Evolutionary conservation across 2,888 invertebrate species (phyloP), one percentile per base, ranked within the genome.

Genomic region (Drosophila longiperda): DNA sequence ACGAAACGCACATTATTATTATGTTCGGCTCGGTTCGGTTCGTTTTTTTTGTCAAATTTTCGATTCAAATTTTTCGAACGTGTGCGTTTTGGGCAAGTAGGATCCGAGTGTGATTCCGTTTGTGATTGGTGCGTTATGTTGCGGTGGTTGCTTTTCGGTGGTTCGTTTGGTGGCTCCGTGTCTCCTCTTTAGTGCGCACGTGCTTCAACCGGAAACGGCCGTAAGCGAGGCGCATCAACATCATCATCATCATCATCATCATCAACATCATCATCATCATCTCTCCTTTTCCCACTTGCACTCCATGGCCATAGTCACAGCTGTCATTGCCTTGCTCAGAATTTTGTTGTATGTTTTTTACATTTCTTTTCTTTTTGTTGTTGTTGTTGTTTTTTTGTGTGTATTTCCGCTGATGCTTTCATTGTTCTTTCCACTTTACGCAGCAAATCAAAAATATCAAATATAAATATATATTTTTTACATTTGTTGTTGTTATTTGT

Each of bases 171-270:
- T 50, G 61, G 60, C 68, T 61, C 60, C 63, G 64, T 70, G 70
- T 70, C 68, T 77, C 78, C 80, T 75, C 72, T 80, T 75, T 72
- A 75, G 73, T 75, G 87, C 91, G 91, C 91, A 91, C 91, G 91
- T 91, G 91, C 91, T 92, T 87, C 83, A 87, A 92, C 92, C 91
- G 91, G 91, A 91, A 92, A 90, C 80, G 87, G 86, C 73, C 90
- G 84, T 89, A 89, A 85, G 86, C 85, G 90, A 87, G 85, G 90
- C 90, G 85, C 90, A 89, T 89, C 83, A 79, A 73, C 78, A 59
- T 57, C 69, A 63, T 57, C 79, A 66, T 33, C 78, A 66, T 20
- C 67, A 54, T 2, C 36, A 26, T 26, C 26, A 32, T 15, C 60
- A n/a, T 55, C 73, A 26, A 2, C 26, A 3, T 26, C 29, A 29